Evolutionary conservation across 2,113 vertebrate species (phyloP).

Genomic region (Formicarius rufipectus): DNA sequence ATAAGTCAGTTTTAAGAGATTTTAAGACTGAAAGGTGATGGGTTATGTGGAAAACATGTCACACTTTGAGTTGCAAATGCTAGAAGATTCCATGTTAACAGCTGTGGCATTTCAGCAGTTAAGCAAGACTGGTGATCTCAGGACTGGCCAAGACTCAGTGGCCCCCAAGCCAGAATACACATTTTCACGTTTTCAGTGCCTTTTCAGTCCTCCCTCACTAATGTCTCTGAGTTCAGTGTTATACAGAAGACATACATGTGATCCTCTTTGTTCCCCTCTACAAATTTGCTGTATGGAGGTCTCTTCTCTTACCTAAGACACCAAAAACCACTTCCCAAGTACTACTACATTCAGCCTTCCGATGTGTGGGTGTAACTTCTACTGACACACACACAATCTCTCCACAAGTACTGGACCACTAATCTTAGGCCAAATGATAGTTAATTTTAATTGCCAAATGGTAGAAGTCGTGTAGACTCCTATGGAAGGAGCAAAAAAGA

Average conservation of each 20-base stretch:
- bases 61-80: not conserved
- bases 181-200: not conserved
- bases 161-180: not conserved
- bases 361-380: not conserved
- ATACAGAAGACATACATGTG: not conserved
- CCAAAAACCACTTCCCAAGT: not conserved
- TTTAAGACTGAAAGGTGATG: not conserved
- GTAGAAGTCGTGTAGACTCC: not conserved
- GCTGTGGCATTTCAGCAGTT: not conserved
- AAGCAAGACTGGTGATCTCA: not conserved
- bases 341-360: not conserved
- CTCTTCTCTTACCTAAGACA: not conserved
- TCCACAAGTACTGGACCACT: not conserved
- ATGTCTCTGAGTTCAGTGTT: not conserved
- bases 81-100: not conserved
- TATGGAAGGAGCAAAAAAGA: not conserved
- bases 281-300: not conserved
- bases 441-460: not conserved
- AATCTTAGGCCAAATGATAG: not conserved
- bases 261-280: not conserved
- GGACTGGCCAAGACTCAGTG: not conserved
- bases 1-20: not conserved
- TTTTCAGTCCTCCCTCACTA: not conserved
- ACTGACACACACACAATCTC: not conserved
- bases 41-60: not conserved